These are phyloP conservation scores for Dicranocentrus wangi DNA, from an alignment of 2,888 invertebrate species.

Conservation along the genomic window DNA sequence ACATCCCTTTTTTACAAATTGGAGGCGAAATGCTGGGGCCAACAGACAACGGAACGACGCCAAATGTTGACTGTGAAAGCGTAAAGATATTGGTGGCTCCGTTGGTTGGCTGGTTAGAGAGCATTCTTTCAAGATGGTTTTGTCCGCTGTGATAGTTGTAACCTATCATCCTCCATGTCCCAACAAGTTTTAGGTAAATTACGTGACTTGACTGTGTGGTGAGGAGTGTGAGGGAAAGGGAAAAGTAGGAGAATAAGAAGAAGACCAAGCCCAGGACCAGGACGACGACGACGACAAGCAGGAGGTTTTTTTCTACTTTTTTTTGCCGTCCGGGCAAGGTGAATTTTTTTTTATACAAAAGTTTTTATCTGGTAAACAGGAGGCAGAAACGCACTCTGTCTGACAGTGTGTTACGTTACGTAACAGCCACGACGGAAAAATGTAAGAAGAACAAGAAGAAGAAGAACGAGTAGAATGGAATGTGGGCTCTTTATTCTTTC, in stretches of 20 bases:
- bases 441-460: neutral
- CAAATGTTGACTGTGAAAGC: conserved; percentile 34
- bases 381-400: no score
- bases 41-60: neutral
- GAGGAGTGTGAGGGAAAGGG: no score
- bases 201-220: conserved; percentile 56
- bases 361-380: no score
- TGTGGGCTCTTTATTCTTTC: neutral
- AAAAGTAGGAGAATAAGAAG: no score
- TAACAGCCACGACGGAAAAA: no score
- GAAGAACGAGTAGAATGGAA: conserved; percentile 5
- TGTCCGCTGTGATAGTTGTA: conserved; percentile 39
- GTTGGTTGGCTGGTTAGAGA: no score
- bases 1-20: conserved; percentile 30
- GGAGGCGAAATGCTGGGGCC: neutral
- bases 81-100: conserved; percentile 44
- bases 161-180: conserved; percentile 52
- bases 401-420: neutral
- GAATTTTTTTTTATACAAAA: no score
- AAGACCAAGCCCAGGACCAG: no score
- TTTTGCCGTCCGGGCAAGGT: no score
- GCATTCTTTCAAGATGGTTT: conserved; percentile 49
- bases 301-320: no score
- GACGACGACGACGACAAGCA: no score
- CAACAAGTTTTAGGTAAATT: conserved; percentile 63